phyloP scores from a whole-genome alignment of 2,113 vertebrate species.

The Hylia prasina region DNA sequence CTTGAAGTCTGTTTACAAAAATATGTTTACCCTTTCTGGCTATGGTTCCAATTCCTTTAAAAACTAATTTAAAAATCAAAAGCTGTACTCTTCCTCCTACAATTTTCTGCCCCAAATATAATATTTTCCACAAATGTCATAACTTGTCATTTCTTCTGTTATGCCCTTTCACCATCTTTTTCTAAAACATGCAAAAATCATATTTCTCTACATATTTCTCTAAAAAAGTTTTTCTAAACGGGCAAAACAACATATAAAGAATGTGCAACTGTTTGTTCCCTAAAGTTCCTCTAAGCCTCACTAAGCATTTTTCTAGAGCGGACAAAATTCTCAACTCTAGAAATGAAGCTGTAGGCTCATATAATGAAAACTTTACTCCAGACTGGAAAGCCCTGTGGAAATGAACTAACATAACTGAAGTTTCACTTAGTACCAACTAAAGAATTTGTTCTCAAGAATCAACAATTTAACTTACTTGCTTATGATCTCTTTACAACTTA shows the following conservation, averaged over 20 bases:
- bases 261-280: background rate
- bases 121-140: background rate
- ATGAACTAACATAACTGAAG: background rate
- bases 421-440: background rate
- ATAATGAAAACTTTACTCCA: background rate
- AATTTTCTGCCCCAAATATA: background rate
- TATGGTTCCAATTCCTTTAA: background rate
- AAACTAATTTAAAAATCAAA: background rate
- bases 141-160: background rate
- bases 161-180: background rate
- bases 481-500: slow-evolving; percentile 47
- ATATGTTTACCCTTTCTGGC: background rate
- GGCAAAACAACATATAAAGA: background rate
- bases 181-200: background rate
- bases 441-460: background rate
- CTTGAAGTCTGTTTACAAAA: background rate
- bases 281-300: background rate
- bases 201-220: background rate
- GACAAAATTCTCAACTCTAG: background rate
- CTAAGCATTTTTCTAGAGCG: background rate
- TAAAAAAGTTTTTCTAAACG: background rate
- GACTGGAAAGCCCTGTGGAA: background rate
- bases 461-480: slow-evolving; percentile 38
- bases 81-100: background rate
- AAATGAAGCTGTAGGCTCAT: background rate